Conservation (phyloP, 2,113 vertebrate species). For the Orientallactaga bullata region DNA sequence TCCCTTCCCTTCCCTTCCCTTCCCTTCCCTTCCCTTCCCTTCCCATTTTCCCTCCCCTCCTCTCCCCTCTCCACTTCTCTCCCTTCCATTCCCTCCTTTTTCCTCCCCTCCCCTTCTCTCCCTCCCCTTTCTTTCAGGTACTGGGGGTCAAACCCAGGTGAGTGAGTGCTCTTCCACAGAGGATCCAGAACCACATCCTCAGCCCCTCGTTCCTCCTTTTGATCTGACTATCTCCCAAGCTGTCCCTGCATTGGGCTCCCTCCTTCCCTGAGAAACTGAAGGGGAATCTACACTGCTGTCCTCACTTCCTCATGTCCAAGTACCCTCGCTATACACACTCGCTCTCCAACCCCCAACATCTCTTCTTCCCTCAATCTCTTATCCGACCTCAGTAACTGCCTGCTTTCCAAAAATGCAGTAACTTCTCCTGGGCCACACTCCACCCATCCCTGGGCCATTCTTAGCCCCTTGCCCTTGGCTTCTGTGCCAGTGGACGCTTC, state of each 20-base stretch:
- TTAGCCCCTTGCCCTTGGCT: background rate
- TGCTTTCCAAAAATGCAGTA: background rate
- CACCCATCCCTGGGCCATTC: background rate
- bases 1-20: no score
- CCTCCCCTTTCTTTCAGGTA: background rate
- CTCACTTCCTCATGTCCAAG: background rate
- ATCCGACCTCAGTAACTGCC: background rate
- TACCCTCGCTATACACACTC: no score
- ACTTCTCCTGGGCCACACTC: background rate
- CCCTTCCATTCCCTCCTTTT: no score
- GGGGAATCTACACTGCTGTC: background rate
- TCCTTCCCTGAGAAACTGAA: background rate
- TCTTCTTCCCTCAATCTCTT: background rate
- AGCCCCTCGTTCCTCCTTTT: background rate
- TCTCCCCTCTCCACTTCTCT: no score
- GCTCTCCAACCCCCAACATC: background rate
- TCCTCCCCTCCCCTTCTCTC: background rate
- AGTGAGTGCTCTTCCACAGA: background rate
- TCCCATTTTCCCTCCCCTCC: no score
- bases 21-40: no score
- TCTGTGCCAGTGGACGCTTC: background rate
- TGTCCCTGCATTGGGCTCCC: background rate
- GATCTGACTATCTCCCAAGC: background rate
- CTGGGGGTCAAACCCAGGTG: background rate
- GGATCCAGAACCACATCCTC: background rate